Percentiles rank a stretch among this genome's conserved stretches.
Conservation (phyloP, 2,113 vertebrate species). For the Vombatus ursinus region DNA sequence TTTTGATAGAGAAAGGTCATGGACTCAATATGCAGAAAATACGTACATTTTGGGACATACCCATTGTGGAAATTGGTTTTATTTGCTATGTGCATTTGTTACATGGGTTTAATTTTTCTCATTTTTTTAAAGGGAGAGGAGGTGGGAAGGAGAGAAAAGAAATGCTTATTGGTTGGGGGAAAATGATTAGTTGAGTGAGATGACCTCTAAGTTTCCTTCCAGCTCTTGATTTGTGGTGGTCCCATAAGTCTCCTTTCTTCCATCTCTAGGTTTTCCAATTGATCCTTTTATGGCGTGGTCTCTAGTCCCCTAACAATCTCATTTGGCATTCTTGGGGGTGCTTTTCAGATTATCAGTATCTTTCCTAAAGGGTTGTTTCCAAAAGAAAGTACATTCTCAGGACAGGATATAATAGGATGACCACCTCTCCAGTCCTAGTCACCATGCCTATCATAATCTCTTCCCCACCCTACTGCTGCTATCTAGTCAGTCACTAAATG, state of each 20-base stretch:
- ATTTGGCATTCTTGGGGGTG: not conserved
- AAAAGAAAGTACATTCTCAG: not conserved
- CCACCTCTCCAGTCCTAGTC: not conserved
- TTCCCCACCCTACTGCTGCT: not conserved
- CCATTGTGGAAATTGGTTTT: not conserved
- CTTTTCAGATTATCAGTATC: not conserved
- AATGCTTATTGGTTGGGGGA: not conserved
- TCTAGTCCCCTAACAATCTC: not conserved
- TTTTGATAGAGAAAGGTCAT: not conserved
- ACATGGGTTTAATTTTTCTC: not conserved
- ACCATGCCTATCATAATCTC: not conserved
- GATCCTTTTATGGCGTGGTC: not conserved
- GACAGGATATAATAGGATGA: not conserved
- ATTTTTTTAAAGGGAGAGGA: not conserved
- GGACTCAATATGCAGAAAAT: not conserved
- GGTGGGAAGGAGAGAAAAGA: not conserved
- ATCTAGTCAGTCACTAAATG: not conserved
- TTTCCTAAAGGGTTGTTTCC: not conserved
- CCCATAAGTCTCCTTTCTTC: not conserved
- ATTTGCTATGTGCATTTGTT: not conserved
- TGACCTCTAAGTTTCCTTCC: not conserved
- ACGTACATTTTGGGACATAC: not conserved
- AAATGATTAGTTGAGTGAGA: not conserved
- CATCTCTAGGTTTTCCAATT: not conserved
- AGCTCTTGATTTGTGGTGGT: not conserved